Percentiles rank a stretch among this genome's conserved stretches.
Conservation (phyloP, 1,140 invertebrate genomes). For the Lutraria rhynchaena region DNA sequence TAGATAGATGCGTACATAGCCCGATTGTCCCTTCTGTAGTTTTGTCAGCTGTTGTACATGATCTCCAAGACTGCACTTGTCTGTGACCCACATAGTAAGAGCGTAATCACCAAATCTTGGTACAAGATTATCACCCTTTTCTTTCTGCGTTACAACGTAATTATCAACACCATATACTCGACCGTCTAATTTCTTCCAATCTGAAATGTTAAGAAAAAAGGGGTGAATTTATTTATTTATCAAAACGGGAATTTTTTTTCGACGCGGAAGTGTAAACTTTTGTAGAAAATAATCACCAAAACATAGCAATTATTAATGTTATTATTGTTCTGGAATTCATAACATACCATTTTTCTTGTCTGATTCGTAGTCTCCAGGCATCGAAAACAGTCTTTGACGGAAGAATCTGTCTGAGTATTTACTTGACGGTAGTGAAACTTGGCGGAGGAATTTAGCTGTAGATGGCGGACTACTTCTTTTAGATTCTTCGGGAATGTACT, state of each 20-base stretch:
- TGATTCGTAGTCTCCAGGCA: constrained; percentile 13
- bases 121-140: constrained; percentile 55
- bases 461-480: constrained; percentile 19
- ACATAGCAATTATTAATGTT: too few species aligned
- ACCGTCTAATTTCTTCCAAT: constrained; percentile 53
- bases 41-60: constrained; percentile 68
- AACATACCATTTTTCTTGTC: constrained; percentile 16
- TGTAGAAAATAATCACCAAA: too few species aligned
- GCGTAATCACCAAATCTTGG: constrained; percentile 65
- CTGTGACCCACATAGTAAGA: constrained; percentile 62
- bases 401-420: neutral
- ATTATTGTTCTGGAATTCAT: too few species aligned
- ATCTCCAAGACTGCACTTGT: constrained; percentile 62
- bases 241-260: too few species aligned
- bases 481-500: constrained; percentile 62
- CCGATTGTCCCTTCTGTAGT: constrained; percentile 57
- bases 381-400: constrained; percentile 20
- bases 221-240: too few species aligned
- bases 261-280: too few species aligned
- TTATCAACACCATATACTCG: constrained; percentile 66
- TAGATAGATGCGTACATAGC: constrained; percentile 62
- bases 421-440: constrained; percentile 41
- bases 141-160: constrained; percentile 61
- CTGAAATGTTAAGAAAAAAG: constrained; percentile 17
- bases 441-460: constrained; percentile 17